A percentile compares a stretch with the other conserved stretches of the same genome.
Conservation (phyloP, 2,113 vertebrate genomes). For the Phoxinus phoxinus region DNA sequence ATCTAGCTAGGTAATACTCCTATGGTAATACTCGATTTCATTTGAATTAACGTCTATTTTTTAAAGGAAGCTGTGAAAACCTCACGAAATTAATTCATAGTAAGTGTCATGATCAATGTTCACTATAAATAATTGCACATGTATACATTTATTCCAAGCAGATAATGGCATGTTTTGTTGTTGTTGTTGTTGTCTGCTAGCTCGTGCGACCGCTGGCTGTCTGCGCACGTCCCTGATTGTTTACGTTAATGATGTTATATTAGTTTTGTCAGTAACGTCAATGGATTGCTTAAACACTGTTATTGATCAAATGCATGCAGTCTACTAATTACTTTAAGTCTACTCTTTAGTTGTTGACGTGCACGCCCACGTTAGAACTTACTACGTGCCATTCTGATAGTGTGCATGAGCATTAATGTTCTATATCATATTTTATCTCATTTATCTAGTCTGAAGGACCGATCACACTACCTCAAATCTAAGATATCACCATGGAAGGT, state of each 20-base stretch:
- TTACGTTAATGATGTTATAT: not conserved
- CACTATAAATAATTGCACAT: not conserved
- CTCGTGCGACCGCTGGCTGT: not conserved
- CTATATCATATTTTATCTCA: not conserved
- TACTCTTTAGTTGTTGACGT: not conserved
- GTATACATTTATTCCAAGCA: not conserved
- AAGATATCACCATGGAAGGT: slow-evolving; percentile 42
- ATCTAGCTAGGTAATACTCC: not conserved
- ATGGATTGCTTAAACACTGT: not conserved
- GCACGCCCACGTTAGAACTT: not conserved
- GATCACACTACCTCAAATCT: not conserved
- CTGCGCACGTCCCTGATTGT: not conserved
- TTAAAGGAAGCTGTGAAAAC: not conserved
- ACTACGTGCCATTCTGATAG: not conserved
- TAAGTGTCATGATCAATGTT: not conserved
- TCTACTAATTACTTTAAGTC: not conserved
- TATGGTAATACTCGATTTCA: not conserved
- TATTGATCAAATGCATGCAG: not conserved
- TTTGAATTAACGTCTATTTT: not conserved
- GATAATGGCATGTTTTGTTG: not conserved
- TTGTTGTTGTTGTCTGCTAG: not conserved
- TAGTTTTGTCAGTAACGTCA: not conserved
- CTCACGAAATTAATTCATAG: not conserved
- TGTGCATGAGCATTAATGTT: not conserved
- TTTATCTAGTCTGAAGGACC: not conserved